These are phyloP conservation scores for Meteorus cinctellus DNA, from an alignment of 2,888 invertebrate genomes.

Conservation along the genomic window DNA sequence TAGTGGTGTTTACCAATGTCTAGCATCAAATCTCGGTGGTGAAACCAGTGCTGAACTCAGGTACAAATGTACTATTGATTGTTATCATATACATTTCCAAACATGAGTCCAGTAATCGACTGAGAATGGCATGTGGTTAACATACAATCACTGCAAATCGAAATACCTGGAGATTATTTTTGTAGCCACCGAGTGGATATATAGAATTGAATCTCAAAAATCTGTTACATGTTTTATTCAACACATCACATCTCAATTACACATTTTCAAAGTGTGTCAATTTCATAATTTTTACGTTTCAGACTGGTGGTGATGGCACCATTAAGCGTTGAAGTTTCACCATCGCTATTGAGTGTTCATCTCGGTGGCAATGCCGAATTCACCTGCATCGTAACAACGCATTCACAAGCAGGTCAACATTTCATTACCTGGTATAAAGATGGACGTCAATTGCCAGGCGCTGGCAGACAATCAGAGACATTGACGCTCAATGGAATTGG, in stretches of 20 bases:
- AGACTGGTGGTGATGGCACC: slow-evolving; percentile 80
- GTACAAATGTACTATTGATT: slow-evolving; percentile 46
- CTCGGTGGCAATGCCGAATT: slow-evolving; percentile 85
- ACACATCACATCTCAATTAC: too few relatives aligned
- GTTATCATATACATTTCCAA: slow-evolving; percentile 15
- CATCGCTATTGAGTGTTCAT: slow-evolving; percentile 81
- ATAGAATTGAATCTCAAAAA: too few relatives aligned
- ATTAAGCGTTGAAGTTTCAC: slow-evolving; percentile 80
- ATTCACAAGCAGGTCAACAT: slow-evolving; percentile 75
- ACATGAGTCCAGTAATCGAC: too few relatives aligned
- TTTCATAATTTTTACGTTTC: slow-evolving; percentile 26
- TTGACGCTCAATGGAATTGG: slow-evolving; percentile 80
- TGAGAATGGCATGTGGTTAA: too few relatives aligned
- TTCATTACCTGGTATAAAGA: slow-evolving; percentile 81
- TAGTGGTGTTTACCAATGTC: slow-evolving; percentile 81
- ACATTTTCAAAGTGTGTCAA: not conserved
- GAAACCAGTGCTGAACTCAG: slow-evolving; percentile 82
- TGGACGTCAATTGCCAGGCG: slow-evolving; percentile 80
- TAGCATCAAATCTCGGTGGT: slow-evolving; percentile 81
- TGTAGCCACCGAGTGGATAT: too few relatives aligned
- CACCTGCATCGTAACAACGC: slow-evolving; percentile 73
- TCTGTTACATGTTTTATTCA: too few relatives aligned
- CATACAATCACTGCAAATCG: too few relatives aligned
- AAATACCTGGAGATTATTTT: too few relatives aligned
- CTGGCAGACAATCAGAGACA: slow-evolving; percentile 80